phyloP scores from a whole-genome alignment of 2,113 vertebrate genomes.

The Colossoma macropomum region DNA sequence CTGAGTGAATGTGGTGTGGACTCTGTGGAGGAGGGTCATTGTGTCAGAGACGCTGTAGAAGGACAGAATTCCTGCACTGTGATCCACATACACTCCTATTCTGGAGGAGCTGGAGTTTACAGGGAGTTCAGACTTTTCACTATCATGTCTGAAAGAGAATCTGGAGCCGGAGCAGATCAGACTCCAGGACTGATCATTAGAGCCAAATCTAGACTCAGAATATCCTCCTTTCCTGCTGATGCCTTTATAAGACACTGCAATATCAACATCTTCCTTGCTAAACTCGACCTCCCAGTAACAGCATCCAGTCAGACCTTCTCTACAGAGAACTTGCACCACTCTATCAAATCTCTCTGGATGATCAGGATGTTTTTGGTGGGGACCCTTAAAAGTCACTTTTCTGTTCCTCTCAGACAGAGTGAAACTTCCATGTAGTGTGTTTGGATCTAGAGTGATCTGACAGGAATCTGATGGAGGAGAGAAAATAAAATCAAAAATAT shows the following conservation, averaged over 20 bases:
- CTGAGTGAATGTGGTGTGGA: constrained; percentile 52
- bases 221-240: background rate
- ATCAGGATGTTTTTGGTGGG: background rate
- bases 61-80: constrained; percentile 53
- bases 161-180: background rate
- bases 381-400: no score
- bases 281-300: constrained; percentile 43
- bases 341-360: constrained; percentile 9
- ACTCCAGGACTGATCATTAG: constrained; percentile 10
- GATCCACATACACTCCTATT: constrained; percentile 56
- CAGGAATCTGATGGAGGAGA: constrained; percentile 22
- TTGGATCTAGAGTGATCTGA: constrained; percentile 37
- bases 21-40: constrained; percentile 53
- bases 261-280: background rate
- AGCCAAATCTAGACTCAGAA: background rate
- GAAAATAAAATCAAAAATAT: background rate
- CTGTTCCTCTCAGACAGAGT: constrained; percentile 23
- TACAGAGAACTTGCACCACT: constrained; percentile 17
- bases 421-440: constrained; percentile 12
- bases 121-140: background rate
- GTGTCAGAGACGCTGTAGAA: constrained; percentile 57
- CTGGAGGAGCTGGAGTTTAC: background rate
- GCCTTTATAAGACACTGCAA: constrained; percentile 23
- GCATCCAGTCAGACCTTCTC: constrained; percentile 15
- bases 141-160: constrained; percentile 8